Evolutionary conservation across 2,888 invertebrate genomes (phyloP), one percentile per base, ranked within the genome.

Genomic region (Keiferia lycopersicella): DNA sequence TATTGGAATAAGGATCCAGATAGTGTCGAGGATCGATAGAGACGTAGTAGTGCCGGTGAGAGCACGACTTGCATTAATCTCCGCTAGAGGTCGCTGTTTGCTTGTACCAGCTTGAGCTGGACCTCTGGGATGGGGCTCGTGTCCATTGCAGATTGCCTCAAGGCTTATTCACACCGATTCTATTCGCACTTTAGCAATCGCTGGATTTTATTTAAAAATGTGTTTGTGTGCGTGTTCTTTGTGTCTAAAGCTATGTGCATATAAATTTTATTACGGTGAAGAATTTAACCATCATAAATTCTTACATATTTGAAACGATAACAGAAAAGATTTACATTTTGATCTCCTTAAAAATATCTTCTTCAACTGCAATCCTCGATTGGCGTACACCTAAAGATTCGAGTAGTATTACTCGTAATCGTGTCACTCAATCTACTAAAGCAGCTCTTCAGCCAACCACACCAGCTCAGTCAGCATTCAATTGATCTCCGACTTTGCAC

Each of bases 21-120:
- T 26, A 26, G 26, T n/a, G 26, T 10, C 30, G 2, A 56, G 77
- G 76, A 78, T 77, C 79, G 74, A 79, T 74, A 69, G 71, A 77
- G 68, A 71, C 74, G 74, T 64, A 56, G 41, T 20, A 41, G 57
- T 63, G 63, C 61, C 61, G 63, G 61, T 57, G 56, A 30, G 51
- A 56, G 26, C 60, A 64, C 72, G 73, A 68, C 66, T 67, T 72
- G 71, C 71, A 66, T 65, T 71, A 63, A 69, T 68, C 65, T 66
- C 67, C 34, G 6, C 69, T 70, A 70, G 70, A 69, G 67, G 63
- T 64, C n/a, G 22, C 16, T 64, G 57, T 58, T 50, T 51, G 59
- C 59, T 50, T 50, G 14, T 14, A 34, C 58, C 39, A 8, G 22
- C 1, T 11, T 0, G 6, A 1, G 8, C 14, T 14, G n/a, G 20